Conservation (phyloP, 2,797 vertebrate genomes). For the Darevskia mixta region DNA sequence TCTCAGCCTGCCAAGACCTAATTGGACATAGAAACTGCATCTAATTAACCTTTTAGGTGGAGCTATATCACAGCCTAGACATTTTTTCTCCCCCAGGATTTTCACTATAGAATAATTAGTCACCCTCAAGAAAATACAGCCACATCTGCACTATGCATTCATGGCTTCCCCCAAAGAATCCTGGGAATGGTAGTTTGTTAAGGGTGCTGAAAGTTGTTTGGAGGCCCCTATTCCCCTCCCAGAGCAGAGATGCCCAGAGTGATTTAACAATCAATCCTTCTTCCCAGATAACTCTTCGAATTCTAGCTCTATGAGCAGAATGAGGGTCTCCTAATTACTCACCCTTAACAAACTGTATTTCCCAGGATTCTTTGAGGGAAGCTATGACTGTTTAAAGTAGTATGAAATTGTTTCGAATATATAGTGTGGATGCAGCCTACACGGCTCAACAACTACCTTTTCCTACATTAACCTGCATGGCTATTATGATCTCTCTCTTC, state of each 20-base stretch:
- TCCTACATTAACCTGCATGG: not conserved
- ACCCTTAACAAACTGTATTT: not conserved
- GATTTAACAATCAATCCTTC: too few relatives aligned
- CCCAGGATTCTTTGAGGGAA: not conserved
- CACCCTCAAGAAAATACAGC: not conserved
- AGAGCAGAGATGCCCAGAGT: too few relatives aligned
- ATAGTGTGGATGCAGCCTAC: too few relatives aligned
- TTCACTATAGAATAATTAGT: not conserved
- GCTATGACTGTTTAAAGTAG: too few relatives aligned
- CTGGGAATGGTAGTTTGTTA: too few relatives aligned
- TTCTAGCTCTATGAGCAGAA: too few relatives aligned
- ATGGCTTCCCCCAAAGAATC: too few relatives aligned
- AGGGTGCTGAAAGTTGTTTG: too few relatives aligned
- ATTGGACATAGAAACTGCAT: not conserved
- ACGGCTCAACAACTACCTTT: not conserved
- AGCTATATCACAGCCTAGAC: not conserved
- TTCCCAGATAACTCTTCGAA: too few relatives aligned
- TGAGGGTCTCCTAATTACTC: not conserved
- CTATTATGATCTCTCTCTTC: not conserved
- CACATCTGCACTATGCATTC: too few relatives aligned
- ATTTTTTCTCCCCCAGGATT: not conserved
- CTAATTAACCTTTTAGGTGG: slow-evolving; percentile 1
- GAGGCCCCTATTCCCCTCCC: too few relatives aligned
- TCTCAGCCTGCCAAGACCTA: not conserved
- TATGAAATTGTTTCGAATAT: too few relatives aligned